Percentiles rank a stretch among this genome's conserved stretches.
Conservation (phyloP, 2,797 vertebrate species). For the Sciaenops ocellatus region DNA sequence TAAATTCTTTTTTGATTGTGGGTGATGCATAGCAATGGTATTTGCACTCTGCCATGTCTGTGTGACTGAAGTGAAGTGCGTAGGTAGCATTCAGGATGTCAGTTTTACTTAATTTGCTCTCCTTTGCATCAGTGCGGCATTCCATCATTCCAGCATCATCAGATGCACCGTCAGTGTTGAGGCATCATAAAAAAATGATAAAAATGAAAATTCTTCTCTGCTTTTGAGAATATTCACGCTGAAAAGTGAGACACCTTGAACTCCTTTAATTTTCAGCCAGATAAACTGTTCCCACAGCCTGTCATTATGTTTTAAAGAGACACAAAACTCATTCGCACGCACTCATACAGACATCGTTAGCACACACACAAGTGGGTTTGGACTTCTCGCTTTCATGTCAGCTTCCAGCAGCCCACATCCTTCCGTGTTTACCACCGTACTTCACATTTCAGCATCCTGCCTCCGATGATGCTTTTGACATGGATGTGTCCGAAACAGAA, state of each 20-base stretch:
- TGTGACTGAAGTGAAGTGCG: conserved; percentile 76
- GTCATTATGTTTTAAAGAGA: conserved; percentile 74
- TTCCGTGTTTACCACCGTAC: conserved; percentile 67
- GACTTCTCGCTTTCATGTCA: conserved; percentile 71
- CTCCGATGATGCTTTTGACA: conserved; percentile 61
- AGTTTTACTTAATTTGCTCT: conserved; percentile 80
- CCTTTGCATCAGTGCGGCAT: conserved; percentile 65
- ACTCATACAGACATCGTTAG: conserved; percentile 68
- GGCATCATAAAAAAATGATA: conserved; percentile 35
- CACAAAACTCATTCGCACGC: conserved; percentile 65
- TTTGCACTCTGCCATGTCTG: conserved; percentile 76
- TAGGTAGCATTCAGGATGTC: conserved; percentile 73
- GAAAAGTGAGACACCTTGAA: conserved; percentile 78
- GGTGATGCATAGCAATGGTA: conserved; percentile 68
- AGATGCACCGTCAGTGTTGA: conserved; percentile 69
- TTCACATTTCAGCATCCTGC: conserved; percentile 77
- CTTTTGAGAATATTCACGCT: conserved; percentile 62
- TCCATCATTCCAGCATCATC: conserved; percentile 76
- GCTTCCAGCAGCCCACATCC: conserved; percentile 67
- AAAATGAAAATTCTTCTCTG: conserved; percentile 68
- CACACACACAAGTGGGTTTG: conserved; percentile 75
- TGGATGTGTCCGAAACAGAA: conserved; percentile 67
- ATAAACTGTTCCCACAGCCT: conserved; percentile 67
- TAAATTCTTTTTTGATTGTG: conserved; percentile 75
- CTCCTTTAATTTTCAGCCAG: conserved; percentile 72